A percentile compares a stretch with the other conserved stretches of the same genome.
phyloP scores from a whole-genome alignment of 2,113 vertebrate species.

The Psophia crepitans region DNA sequence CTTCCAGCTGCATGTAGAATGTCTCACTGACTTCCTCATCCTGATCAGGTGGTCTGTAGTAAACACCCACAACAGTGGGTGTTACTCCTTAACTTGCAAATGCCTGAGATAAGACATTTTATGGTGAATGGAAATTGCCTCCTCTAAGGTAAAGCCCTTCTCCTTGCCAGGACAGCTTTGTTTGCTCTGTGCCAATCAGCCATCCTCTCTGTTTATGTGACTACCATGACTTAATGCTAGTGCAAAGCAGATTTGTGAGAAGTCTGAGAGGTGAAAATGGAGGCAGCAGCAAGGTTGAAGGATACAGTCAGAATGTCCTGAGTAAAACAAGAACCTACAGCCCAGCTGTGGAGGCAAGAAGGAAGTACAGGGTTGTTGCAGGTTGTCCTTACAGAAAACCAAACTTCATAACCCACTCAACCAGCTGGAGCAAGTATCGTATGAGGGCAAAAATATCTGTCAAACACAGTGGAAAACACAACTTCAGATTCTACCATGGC shows the following conservation, averaged over 20 bases:
- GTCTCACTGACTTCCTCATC: too few species aligned
- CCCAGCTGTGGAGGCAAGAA: not conserved
- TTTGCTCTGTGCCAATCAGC: not conserved
- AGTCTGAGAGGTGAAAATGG: not conserved
- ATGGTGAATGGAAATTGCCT: rapidly evolving
- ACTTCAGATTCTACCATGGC: not conserved
- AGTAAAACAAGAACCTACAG: not conserved
- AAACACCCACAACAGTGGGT: too few species aligned
- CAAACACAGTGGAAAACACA: not conserved
- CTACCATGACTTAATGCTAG: not conserved
- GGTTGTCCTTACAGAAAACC: not conserved
- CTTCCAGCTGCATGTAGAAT: too few species aligned
- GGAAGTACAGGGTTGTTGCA: not conserved
- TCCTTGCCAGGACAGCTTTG: not conserved
- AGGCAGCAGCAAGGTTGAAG: not conserved
- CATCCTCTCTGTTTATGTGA: not conserved
- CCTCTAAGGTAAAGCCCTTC: not conserved
- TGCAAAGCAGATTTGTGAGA: not conserved
- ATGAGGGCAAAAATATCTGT: rapidly evolving
- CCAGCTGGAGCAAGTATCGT: not conserved
- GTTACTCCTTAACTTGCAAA: not conserved
- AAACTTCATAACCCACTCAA: not conserved
- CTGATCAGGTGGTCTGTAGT: too few species aligned
- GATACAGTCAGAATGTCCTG: rapidly evolving
- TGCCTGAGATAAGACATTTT: not conserved